Base-by-base conservation (phyloP, 2,113 vertebrate genomes). In the Strix uralensis region DNA sequence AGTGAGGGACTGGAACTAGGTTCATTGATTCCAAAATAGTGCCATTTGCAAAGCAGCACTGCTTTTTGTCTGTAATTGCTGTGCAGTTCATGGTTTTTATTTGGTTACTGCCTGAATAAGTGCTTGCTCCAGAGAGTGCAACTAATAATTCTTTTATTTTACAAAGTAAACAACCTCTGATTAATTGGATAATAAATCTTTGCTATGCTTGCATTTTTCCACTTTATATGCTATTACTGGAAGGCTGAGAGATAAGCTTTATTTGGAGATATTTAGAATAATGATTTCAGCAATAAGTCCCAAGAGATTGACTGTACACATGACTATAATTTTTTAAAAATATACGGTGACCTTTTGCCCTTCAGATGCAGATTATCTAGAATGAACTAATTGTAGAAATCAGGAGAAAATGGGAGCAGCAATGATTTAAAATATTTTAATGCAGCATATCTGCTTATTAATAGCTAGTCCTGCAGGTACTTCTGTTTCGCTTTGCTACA, bases 181-280 rank as follows among this genome's bases (percentile, higher is more conserved):
- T 91, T 92, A 96, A 89, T 95, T 88, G 72, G 77, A 66, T 81
- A 78, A 91, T 94, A 95, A 96, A 95, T 65, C 61, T 92, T 86
- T 86, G 92, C 86, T 87, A 6, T 54, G 88, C 81, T 83, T 86
- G 86, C 83, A 42, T 81, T 95, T 94, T 81, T 81, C 47, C 21
- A 3, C 61, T 95, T 89, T 47, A 63, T 49, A 54, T 66, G 63
- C 73, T 78, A 2, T 91, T 78, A 42, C 63, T 84, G 83, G 72
- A 83, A 77, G 74, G 63, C 58, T 65, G 61, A 67, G 85, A 90
- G 94, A 91, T 91, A 92, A 96, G 61, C 72, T 92, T 84, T 95
- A 72, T 86, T 91, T 91, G 93, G 89, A 81, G 61, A 71, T 81
- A 73, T 19, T 81, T 71, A 23, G 69, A 71, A 29, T 62, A 72